Conservation (phyloP, 2,113 vertebrate species). For the Trogon melanurus region DNA sequence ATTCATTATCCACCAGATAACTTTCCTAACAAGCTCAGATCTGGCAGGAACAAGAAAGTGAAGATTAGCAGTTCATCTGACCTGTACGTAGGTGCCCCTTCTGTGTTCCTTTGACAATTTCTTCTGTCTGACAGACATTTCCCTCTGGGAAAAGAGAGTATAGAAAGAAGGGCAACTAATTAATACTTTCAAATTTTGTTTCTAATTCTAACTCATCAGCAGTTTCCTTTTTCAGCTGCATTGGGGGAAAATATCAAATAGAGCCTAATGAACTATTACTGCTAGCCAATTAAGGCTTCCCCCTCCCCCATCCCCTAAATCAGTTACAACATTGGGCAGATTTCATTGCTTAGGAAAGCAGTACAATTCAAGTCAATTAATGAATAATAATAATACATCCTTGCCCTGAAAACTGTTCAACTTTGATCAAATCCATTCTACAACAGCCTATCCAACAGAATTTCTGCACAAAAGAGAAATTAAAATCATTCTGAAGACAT, state of each 20-base stretch:
- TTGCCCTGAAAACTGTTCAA: neutral
- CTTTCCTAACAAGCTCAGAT: neutral
- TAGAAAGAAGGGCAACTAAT: slow-evolving; percentile 59
- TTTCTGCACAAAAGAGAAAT: neutral
- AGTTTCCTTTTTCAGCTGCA: slow-evolving; percentile 22
- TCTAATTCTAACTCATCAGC: slow-evolving; percentile 28
- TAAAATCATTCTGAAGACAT: neutral
- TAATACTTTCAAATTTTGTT: slow-evolving; percentile 38
- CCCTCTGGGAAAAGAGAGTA: slow-evolving; percentile 23
- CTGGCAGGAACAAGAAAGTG: neutral
- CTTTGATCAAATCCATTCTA: neutral
- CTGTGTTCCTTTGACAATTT: slow-evolving; percentile 15
- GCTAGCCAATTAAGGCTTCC: neutral
- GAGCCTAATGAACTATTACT: slow-evolving; percentile 19
- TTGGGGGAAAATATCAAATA: neutral
- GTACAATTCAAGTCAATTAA: neutral
- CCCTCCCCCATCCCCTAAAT: neutral
- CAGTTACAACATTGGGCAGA: neutral
- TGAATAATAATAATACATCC: neutral
- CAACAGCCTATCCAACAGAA: neutral
- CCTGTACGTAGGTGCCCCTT: neutral
- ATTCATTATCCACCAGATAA: neutral
- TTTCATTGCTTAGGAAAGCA: neutral
- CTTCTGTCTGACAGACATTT: neutral
- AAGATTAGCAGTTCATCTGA: neutral